phyloP scores from a whole-genome alignment of 2,888 invertebrate species.

The Hirtodrosophila cameraria region DNA sequence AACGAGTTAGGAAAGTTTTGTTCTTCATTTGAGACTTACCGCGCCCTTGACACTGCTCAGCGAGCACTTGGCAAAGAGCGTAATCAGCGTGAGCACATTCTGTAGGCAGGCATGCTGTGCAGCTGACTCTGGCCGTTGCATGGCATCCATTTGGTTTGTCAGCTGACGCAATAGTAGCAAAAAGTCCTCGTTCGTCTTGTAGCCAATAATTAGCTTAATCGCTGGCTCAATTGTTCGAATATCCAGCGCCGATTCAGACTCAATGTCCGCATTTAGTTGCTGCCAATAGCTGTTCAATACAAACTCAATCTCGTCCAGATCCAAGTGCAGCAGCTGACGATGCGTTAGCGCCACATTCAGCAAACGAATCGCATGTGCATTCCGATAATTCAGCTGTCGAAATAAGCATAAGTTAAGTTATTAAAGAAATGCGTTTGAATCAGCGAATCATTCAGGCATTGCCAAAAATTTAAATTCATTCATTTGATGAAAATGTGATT shows the following conservation, averaged over 20 bases:
- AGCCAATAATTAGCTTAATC: constrained; percentile 77
- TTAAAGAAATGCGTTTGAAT: neutral
- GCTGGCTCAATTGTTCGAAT: constrained; percentile 69
- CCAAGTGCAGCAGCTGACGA: constrained; percentile 76
- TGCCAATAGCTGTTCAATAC: constrained; percentile 81
- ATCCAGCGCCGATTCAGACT: constrained; percentile 28
- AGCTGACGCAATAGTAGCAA: constrained; percentile 73
- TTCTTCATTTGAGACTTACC: constrained; percentile 65
- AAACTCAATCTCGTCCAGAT: constrained; percentile 82
- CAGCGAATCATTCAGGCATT: no score
- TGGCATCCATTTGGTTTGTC: constrained; percentile 39
- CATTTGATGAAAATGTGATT: no score
- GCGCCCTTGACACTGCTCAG: constrained; percentile 81
- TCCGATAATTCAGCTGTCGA: constrained; percentile 78
- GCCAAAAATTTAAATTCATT: no score
- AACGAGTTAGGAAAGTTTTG: no score
- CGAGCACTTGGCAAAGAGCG: constrained; percentile 78
- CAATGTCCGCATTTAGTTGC: constrained; percentile 76
- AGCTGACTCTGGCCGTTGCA: constrained; percentile 42
- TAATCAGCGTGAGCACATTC: constrained; percentile 71
- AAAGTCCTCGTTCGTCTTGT: constrained; percentile 82
- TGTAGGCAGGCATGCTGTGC: constrained; percentile 45
- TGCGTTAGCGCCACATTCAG: constrained; percentile 76
- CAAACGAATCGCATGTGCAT: constrained; percentile 76
- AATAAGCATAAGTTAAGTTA: neutral